A percentile compares a stretch with the other conserved stretches of the same genome.
Evolutionary conservation across 2,113 vertebrate genomes (phyloP).

Genomic region (Leucopternis melanops): DNA sequence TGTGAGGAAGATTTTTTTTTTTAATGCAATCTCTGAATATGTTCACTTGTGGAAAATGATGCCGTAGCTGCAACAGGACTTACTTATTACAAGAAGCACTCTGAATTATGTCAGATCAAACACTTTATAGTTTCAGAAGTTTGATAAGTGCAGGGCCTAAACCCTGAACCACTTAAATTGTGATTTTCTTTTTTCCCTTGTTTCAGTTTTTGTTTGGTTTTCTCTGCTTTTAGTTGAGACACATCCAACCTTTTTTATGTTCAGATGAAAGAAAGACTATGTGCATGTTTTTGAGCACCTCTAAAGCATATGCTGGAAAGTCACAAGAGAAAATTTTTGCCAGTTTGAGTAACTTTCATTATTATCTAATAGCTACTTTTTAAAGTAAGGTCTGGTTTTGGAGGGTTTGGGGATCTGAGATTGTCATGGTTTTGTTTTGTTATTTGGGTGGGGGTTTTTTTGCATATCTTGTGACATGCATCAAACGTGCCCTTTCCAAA

Average conservation of each 20-base stretch:
- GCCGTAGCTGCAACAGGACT: not conserved
- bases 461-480: not conserved
- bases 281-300: not conserved
- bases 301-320: not conserved
- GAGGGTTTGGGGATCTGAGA: not conserved
- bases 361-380: not conserved
- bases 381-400: not conserved
- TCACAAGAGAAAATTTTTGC: not conserved
- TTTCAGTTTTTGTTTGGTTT: not conserved
- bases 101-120: not conserved
- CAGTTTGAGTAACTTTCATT: not conserved
- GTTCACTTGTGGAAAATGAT: not conserved
- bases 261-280: not conserved
- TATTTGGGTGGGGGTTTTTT: not conserved
- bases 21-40: not conserved
- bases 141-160: not conserved
- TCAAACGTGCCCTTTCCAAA: not conserved
- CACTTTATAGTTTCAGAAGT: not conserved
- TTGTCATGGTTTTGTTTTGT: not conserved
- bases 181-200: not conserved
- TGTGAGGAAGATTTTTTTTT: not conserved
- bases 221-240: not conserved
- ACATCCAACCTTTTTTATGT: not conserved
- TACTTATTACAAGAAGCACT: not conserved
- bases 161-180: not conserved